phyloP scores from a whole-genome alignment of 2,888 invertebrate genomes.

The Nomada fucata region DNA sequence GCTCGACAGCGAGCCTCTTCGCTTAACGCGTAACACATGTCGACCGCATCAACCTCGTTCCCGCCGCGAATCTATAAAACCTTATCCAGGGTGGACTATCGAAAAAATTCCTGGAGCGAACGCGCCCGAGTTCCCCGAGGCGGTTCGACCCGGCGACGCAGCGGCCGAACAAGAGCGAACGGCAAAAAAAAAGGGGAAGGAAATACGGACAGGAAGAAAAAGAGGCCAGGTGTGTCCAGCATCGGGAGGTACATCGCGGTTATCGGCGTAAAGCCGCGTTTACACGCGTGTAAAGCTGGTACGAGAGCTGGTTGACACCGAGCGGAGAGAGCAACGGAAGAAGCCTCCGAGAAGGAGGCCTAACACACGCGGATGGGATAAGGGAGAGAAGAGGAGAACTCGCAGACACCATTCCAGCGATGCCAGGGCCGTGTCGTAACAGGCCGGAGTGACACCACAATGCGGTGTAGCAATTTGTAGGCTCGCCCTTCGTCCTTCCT shows the following conservation, averaged over 20 bases:
- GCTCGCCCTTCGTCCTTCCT: constrained; percentile 79
- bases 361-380: constrained; percentile 34
- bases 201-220: background rate
- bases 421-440: constrained; percentile 83
- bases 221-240: constrained; percentile 43
- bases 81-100: constrained; percentile 42
- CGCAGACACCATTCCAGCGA: constrained; percentile 83
- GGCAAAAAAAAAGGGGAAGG: background rate
- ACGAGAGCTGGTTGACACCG: constrained; percentile 60
- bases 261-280: constrained; percentile 71
- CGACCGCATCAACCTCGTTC: constrained; percentile 25
- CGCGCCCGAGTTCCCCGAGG: constrained; percentile 2
- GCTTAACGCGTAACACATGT: constrained; percentile 43
- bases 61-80: constrained; percentile 46
- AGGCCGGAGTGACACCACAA: constrained; percentile 84
- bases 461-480: constrained; percentile 84
- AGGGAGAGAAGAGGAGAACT: constrained; percentile 57
- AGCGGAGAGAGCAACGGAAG: constrained; percentile 36
- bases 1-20: constrained; percentile 23
- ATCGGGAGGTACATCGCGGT: constrained; percentile 62
- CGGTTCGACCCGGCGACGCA: background rate
- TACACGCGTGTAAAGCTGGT: constrained; percentile 72
- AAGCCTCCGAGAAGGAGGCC: constrained; percentile 36
- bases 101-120: constrained; percentile 40
- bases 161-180: background rate